Conservation (phyloP, 1,140 invertebrate genomes). For the Hirudo medicinalis region DNA sequence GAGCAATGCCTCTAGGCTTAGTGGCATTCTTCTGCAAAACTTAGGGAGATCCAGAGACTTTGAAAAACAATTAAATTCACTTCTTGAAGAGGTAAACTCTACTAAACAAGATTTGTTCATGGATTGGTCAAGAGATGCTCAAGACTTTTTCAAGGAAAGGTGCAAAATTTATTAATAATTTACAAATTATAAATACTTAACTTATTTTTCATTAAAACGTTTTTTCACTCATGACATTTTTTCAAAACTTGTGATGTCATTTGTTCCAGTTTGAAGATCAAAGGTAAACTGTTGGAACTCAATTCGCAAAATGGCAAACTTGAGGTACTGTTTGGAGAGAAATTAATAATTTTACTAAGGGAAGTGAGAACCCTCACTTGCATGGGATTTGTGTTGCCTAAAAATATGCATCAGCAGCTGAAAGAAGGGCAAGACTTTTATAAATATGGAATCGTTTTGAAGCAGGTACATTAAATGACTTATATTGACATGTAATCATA, state of each 20-base stretch:
- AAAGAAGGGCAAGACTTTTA: constrained; percentile 60
- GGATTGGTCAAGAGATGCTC: constrained; percentile 6
- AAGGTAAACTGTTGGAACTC: constrained; percentile 61
- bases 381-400: constrained; percentile 64
- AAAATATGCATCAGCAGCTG: constrained; percentile 54
- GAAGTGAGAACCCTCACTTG: constrained; percentile 68
- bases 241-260: neutral
- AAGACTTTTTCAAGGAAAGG: constrained; percentile 4
- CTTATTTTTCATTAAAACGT: neutral
- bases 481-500: neutral
- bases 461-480: constrained; percentile 51
- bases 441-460: constrained; percentile 63
- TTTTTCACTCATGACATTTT: neutral
- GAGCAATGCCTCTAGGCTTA: neutral
- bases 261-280: constrained; percentile 49
- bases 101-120: neutral
- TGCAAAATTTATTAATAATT: neutral
- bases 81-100: neutral
- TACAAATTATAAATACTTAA: neutral
- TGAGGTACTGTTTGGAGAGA: constrained; percentile 71
- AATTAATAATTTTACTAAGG: constrained; percentile 60
- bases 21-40: neutral
- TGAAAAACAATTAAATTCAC: neutral
- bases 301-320: constrained; percentile 60
- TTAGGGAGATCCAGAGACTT: neutral